Base-by-base conservation (phyloP, 1,140 invertebrate genomes). In the Andrena cerasifolii region DNA sequence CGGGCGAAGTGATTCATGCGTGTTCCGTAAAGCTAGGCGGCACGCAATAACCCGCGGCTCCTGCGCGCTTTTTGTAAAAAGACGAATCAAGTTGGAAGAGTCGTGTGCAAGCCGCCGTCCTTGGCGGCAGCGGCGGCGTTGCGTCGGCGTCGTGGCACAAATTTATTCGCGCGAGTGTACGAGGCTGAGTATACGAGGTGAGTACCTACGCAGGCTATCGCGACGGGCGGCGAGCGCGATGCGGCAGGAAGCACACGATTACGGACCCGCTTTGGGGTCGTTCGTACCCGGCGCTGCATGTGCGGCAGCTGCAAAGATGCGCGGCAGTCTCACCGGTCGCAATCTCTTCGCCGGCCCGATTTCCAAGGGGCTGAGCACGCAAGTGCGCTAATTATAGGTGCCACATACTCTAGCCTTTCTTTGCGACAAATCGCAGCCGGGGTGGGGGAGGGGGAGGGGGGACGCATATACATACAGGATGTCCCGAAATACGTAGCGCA, bases 211-310 rank as follows among this genome's bases (percentile, higher is more conserved):
- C 79, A 77, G 78, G 67, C 79, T 86, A 88, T 90, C 84, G 87
- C 83, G 82, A 83, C 82, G 79, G 53, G 79, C 66, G 83, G 85
- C 88, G 87, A 80, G 85, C 85, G 83, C 87, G 89, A 86, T 87
- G 86, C 88, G 86, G 86, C 89, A 91, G 90, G 90, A 91, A 91
- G 86, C 88, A 84, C 86, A 80, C 88, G 89, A 90, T 90, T 90
- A 90, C 85, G 65, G 65, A 53, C 45, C 63, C 71, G 86, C 83
- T 88, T 89, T 87, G 84, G 82, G 84, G 83, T 82, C 84, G 85
- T 85, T 80, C 82, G 70, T 82, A 74, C 83, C 72, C 72, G 72
- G 63, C 72, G 73, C 78, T 76, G 73, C 78, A 40, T 75, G 53
- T 58, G 78, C 71, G 65, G 56, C 79, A 81, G 65, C 82, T 81